Evolutionary conservation across 2,113 vertebrate genomes (phyloP).

Genomic region (Pogona vitticeps): DNA sequence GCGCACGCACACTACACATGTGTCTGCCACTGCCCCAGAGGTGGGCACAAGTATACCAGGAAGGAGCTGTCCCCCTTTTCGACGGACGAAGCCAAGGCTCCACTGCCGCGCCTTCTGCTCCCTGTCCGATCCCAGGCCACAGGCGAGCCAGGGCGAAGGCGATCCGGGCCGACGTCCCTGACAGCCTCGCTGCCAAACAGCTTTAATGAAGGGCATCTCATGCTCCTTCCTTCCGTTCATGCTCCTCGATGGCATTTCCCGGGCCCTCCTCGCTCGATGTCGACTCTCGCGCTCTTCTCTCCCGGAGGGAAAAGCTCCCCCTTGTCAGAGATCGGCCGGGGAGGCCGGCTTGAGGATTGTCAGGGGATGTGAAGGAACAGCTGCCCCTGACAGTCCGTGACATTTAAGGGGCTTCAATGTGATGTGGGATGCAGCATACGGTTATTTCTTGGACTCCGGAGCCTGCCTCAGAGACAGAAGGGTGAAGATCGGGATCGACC

Average conservation of each 20-base stretch:
- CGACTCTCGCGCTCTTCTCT: neutral
- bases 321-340: neutral
- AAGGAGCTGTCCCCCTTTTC: too few species aligned
- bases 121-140: too few species aligned
- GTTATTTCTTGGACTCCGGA: neutral
- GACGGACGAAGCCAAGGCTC: neutral
- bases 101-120: neutral
- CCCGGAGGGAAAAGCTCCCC: neutral
- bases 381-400: neutral
- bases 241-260: neutral
- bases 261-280: neutral
- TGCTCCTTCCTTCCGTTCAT: constrained; percentile 7
- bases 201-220: neutral
- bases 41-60: neutral
- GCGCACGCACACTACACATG: neutral
- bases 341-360: neutral
- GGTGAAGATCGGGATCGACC: neutral
- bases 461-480: too few species aligned
- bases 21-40: neutral
- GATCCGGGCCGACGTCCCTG: neutral
- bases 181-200: neutral
- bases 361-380: neutral
- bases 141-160: neutral
- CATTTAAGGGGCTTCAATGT: neutral
- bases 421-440: neutral